phyloP scores from a whole-genome alignment of 2,113 vertebrate species.

The Ovibos moschatus region DNA sequence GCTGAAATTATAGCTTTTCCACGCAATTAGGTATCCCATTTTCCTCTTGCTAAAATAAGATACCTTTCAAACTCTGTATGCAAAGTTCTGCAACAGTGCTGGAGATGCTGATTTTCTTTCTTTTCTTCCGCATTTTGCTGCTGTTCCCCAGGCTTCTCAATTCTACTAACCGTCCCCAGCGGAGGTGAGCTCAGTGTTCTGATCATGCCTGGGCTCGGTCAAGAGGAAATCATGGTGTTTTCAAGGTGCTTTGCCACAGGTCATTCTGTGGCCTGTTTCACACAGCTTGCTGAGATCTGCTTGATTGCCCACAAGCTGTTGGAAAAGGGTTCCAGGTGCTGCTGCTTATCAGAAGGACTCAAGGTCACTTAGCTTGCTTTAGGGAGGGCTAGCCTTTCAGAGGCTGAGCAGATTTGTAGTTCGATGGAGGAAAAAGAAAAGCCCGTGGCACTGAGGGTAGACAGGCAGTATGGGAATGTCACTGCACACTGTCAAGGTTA shows the following conservation, averaged over 20 bases:
- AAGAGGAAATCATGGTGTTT: not conserved
- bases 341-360: not conserved
- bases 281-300: not conserved
- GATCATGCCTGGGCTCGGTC: not conserved
- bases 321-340: constrained; percentile 10
- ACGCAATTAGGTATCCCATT: constrained; percentile 26
- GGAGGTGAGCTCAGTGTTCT: not conserved
- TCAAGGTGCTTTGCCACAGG: not conserved
- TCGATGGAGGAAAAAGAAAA: not conserved
- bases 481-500: not conserved
- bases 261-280: not conserved
- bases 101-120: not conserved
- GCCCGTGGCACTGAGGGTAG: not conserved
- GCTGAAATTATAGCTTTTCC: constrained; percentile 49
- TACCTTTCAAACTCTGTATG: not conserved
- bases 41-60: constrained; percentile 54
- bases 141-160: not conserved
- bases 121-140: not conserved
- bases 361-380: not conserved
- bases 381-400: not conserved
- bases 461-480: not conserved
- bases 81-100: constrained; percentile 2
- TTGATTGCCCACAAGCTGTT: constrained; percentile 49
- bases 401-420: not conserved
- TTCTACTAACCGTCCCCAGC: not conserved